Evolutionary conservation across 2,888 invertebrate species (phyloP).

Genomic region (Mimachlamys varia): DNA sequence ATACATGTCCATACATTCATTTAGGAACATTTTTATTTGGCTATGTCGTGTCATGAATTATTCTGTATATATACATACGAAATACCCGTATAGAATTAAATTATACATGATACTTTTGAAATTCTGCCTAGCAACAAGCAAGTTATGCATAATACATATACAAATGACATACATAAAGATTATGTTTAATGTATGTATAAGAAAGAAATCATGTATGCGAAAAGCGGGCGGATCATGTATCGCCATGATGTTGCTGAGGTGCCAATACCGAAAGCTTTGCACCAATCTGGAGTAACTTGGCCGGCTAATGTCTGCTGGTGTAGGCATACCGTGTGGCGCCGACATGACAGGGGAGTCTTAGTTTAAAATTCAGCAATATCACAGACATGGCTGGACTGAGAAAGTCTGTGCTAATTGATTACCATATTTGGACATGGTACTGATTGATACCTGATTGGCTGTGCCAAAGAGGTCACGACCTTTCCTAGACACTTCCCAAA

Average conservation of each 20-base stretch:
- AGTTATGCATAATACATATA: neutral
- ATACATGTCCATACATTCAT: neutral
- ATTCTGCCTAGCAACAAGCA: neutral
- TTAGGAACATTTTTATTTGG: neutral
- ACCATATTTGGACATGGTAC: conserved; percentile 23
- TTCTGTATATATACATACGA: neutral
- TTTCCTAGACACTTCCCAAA: neutral
- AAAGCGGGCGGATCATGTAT: neutral
- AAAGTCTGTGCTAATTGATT: neutral
- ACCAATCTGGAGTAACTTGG: neutral
- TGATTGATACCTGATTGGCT: conserved; percentile 21
- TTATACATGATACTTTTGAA: neutral
- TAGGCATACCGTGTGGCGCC: neutral
- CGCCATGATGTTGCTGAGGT: neutral
- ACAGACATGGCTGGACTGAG: neutral
- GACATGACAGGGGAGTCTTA: neutral
- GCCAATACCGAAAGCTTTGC: neutral
- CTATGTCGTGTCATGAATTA: neutral
- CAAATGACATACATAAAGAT: neutral
- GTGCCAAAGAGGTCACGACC: neutral
- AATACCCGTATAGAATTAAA: neutral
- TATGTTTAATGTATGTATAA: neutral
- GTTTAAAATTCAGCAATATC: conserved; percentile 20
- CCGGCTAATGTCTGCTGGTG: neutral
- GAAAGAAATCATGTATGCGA: neutral